Base-by-base conservation (phyloP, 2,888 invertebrate species). In the Harpalus rufipes region DNA sequence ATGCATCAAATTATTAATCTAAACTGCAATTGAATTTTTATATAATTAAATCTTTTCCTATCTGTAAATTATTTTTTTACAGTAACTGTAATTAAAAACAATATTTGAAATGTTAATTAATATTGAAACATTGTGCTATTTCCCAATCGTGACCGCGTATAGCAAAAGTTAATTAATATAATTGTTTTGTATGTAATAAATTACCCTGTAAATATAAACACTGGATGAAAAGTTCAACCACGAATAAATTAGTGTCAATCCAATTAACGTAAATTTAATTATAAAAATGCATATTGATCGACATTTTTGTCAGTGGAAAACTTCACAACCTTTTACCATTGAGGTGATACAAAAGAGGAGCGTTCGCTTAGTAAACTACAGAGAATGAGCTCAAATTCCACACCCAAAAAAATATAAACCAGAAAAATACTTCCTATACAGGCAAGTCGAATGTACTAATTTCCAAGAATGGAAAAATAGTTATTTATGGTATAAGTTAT, bases 271-370 rank as follows among this genome's bases (percentile, higher is more conserved):
- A 68, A 72, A 74, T 44, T 74, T 44, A 74, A 74, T 74, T 74
- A 74, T 74, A 74, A 74, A 74, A 74, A 74, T 74, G 72, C 51
- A 44, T 74, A 74, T 74, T 74, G 72, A 74, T 74, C 44, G 7
- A 12, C 3, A 18, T 68, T 44, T 39, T 74, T 21, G n/a, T n/a
- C 39, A 68, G n/a, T 68, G 39, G 25, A 65, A 65, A 7, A 63
- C 61, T 63, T n/a, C 16, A 25, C 12, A 25, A 14, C 7, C 16
- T 16, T 14, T 59, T 59, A 59, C 6, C 59, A 16, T n/a, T 3
- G n/a, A 59, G 16, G 14, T 59, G 7, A 59, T 5, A 14, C 59
- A 12, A 59, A n/a, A 14, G 10, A 51, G 44, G 44, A 5, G 44
- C 44, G 44, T 51, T 51, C 10, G 2, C 12, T 16, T 59, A 3